Evolutionary conservation across 2,797 vertebrate species (phyloP).

Genomic region (Lithobates pipiens): DNA sequence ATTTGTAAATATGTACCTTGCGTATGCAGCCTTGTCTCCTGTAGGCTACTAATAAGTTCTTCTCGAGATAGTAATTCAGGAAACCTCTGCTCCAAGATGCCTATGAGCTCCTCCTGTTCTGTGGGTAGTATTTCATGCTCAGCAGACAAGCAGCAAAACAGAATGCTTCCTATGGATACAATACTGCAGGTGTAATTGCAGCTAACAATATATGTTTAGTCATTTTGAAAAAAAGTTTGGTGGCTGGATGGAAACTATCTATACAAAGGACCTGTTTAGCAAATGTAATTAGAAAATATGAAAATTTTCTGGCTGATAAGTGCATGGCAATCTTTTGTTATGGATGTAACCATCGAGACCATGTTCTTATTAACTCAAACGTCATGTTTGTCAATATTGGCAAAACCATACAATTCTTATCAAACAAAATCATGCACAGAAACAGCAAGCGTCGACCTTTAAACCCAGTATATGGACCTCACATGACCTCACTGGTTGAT

Average conservation of each 20-base stretch:
- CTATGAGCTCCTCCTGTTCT: constrained; percentile 81
- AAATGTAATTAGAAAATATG: not conserved
- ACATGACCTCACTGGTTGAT: too few relatives aligned
- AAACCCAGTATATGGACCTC: not conserved
- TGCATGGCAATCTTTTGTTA: too few relatives aligned
- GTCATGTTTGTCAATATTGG: too few relatives aligned
- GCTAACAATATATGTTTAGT: not conserved
- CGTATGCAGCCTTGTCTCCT: constrained; percentile 69
- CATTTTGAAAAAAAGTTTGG: too few relatives aligned
- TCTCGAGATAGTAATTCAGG: constrained; percentile 74
- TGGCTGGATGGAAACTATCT: too few relatives aligned
- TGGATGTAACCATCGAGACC: too few relatives aligned
- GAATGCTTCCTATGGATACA: constrained; percentile 81
- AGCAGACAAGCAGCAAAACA: constrained; percentile 78
- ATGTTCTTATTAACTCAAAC: too few relatives aligned
- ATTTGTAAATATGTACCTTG: constrained; percentile 68
- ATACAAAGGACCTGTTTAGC: not conserved
- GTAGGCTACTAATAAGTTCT: constrained; percentile 72
- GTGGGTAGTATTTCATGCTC: constrained; percentile 76
- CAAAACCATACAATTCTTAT: not conserved
- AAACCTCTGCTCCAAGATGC: constrained; percentile 79
- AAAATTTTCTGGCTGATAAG: too few relatives aligned
- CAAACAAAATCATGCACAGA: not conserved
- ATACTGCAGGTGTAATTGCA: not conserved
- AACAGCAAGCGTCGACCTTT: too few relatives aligned